Evolutionary conservation across 2,797 vertebrate species (phyloP), one percentile per base, ranked within the genome.

Genomic region (Mus minutoides): DNA sequence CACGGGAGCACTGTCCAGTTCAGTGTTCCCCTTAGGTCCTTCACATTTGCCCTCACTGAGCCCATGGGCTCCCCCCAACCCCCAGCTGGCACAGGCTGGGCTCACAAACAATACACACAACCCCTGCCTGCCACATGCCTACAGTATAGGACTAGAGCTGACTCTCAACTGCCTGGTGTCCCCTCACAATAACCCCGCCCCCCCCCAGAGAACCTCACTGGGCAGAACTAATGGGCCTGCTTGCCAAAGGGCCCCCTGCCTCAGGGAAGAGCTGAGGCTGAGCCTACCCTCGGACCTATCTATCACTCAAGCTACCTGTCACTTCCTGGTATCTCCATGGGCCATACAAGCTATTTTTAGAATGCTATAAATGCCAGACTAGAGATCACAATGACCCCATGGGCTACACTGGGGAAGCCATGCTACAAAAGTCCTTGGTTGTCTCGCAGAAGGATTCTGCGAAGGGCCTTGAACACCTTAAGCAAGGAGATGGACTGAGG

Each of bases 51-150:
- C 29, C 21, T 34, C 40, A 0, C 1, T 0, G 2, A 6, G 17
- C 11, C 31, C 4, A 6, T 1, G 11, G 56, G 34, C 2, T 22
- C n/a, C 11, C n/a, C 12, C 21, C 8, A 46, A 46, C 46, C 46
- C 46, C 40, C 34, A 11, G 31, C 19, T 14, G 34, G 7, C 67
- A 2, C 14, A 43, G 17, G 71, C 29, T 62, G 75, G 92, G 56
- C 43, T 54, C 64, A 26, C 24, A 43, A 40, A 67, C 22, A 21
- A 26, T 11, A 31, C 67, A 86, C 2, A 1, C 22, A 49, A 52
- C 43, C 43, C 37, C n/a, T 58, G 0, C n/a, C 16, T 37, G 9
- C 21, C 34, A 10, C 5, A 0, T 1, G 3, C 19, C 6, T 78
- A 4, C 0, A 0, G 24, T 21, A 79, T 37, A 0, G 1, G 29